Base-by-base conservation (phyloP, 2,113 vertebrate genomes). In the Chauna torquata region DNA sequence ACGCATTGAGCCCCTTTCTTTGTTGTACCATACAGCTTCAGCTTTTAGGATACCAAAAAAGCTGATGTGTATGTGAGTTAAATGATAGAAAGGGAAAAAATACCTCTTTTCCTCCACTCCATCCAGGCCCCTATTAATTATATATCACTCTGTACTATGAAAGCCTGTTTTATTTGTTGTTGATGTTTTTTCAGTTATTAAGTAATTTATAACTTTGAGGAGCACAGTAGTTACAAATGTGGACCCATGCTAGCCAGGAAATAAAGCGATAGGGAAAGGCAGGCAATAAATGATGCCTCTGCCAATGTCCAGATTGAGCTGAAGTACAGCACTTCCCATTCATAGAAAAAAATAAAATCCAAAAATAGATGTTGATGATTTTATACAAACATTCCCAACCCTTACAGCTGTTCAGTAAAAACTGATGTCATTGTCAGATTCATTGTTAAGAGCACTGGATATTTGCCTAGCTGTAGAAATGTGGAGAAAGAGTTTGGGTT, bases 381-480 rank as follows among this genome's bases (percentile, higher is more conserved):
- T 96, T 85, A 78, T n/a, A 24, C 82, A 77, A 57, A 66, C 24
- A 40, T 38, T 83, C 54, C 11, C 28, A 81, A 50, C 5, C 40
- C 8, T 22, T 80, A 30, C 50, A 71, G 34, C 59, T 87, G 54
- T 92, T 61, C 77, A 85, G 61, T 47, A 79, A 92, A 92, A 96
- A 84, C 22, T n/a, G 36, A 81, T 86, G 72, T 88, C 57, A 70
- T 86, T 87, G 81, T 75, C 81, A 82, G 62, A 64, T 25, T 44
- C 30, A 34, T 59, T 83, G 75, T 86, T 82, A 78, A 50, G 52
- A 88, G 47, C 64, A 38, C 40, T 76, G 44, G 49, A 16, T 89
- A 72, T 96, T 95, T 96, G 40, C 66, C 91, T 81, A 91, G 87
- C 82, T 87, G 57, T 69, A 45, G 58, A 91, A 93, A 90, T 72